Evolutionary conservation across 2,797 vertebrate genomes (phyloP).

Genomic region (Xyrichtys novacula): DNA sequence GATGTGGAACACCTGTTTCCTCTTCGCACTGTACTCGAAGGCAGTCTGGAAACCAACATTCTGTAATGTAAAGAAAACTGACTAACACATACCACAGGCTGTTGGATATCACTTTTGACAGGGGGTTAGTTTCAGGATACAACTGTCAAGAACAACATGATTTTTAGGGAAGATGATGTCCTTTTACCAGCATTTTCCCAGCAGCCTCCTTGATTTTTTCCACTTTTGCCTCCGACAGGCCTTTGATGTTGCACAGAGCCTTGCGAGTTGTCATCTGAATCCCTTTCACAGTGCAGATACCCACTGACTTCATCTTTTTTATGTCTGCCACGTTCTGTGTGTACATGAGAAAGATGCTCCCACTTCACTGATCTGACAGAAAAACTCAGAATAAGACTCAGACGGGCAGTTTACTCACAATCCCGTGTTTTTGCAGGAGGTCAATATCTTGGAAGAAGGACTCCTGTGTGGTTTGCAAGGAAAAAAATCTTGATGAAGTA

Average conservation of each 20-base stretch:
- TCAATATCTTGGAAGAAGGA: constrained; percentile 98
- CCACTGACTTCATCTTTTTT: constrained; percentile 96
- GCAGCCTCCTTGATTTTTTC: constrained; percentile 99
- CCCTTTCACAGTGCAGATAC: constrained; percentile 97
- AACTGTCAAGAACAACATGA: background rate
- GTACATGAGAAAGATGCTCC: constrained; percentile 3
- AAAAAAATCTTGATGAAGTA: background rate
- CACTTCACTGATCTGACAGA: background rate
- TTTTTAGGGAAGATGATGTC: rapidly evolving
- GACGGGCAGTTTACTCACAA: constrained; percentile 87
- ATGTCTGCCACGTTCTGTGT: constrained; percentile 95
- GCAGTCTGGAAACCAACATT: constrained; percentile 95
- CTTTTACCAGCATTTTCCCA: constrained; percentile 93
- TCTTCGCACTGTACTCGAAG: constrained; percentile 93
- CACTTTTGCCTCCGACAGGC: constrained; percentile 97
- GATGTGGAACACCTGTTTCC: constrained; percentile 96
- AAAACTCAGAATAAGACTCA: background rate
- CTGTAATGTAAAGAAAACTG: constrained; percentile 72
- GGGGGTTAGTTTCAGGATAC: no score
- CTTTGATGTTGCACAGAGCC: constrained; percentile 95
- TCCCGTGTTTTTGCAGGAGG: constrained; percentile 96
- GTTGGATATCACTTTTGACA: background rate
- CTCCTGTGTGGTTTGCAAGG: constrained; percentile 82
- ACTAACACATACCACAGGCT: background rate
- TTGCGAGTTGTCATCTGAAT: constrained; percentile 98